These are phyloP conservation scores for Eidolon dupreanum DNA, from an alignment of 2,797 vertebrate genomes.

Conservation along the genomic window DNA sequence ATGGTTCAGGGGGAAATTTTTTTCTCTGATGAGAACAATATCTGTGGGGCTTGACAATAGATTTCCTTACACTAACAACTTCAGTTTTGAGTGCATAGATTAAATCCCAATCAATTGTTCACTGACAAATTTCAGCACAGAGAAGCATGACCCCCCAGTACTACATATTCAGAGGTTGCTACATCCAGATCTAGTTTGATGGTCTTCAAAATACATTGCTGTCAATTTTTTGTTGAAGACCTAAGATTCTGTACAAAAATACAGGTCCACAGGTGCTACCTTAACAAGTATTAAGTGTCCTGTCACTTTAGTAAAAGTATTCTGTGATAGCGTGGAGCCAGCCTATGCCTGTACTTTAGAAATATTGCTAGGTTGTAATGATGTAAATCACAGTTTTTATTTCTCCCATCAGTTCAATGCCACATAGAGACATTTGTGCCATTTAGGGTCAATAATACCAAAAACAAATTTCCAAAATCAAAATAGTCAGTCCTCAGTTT, in stretches of 20 bases:
- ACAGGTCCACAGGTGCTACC: not conserved
- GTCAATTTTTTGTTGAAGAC: not conserved
- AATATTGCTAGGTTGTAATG: not conserved
- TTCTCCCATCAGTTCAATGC: not conserved
- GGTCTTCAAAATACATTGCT: not conserved
- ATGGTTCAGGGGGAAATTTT: not conserved
- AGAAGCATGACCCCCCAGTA: not conserved
- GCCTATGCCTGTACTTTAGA: not conserved
- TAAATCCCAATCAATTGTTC: not conserved
- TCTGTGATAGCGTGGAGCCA: not conserved
- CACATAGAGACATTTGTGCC: not conserved
- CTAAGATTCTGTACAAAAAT: not conserved
- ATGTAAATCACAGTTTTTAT: not conserved
- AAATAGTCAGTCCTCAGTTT: not conserved
- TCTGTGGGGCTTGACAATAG: not conserved
- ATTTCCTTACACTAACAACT: not conserved
- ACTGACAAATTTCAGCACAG: not conserved
- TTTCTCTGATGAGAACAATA: not conserved
- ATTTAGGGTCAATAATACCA: not conserved
- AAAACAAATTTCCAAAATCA: not conserved
- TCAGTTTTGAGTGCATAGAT: not conserved
- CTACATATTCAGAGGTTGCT: not conserved
- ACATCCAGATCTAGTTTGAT: not conserved
- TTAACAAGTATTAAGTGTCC: not conserved
- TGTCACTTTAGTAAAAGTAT: not conserved